Evolutionary conservation across 2,888 invertebrate species (phyloP), one percentile per base, ranked within the genome.

Genomic region (Scelioninae gen. 1): DNA sequence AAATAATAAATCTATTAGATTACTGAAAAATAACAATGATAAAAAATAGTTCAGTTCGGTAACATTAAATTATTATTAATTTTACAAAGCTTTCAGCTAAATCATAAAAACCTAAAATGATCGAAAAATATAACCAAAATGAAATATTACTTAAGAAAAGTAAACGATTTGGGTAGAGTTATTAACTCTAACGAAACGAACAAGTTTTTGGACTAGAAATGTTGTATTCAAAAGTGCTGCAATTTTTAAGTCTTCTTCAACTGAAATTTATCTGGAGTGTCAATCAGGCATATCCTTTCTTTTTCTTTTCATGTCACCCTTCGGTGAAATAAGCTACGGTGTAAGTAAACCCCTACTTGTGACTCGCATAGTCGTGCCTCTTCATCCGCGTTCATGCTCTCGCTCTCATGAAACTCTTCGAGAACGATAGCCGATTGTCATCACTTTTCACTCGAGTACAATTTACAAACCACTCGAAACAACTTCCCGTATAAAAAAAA

Each of bases 341-440:
- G 80, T 80, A 80, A 80, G 74, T 75, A 80, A 80, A 81, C 75
- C 81, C 81, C 81, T 81, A 68, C 75, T 80, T 68, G 74, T 80
- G 62, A 69, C 74, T 75, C 62, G 80, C 63, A 75, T 63, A 76
- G 31, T 76, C 71, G 82, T 71, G 76, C 58, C 66, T 69, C 60
- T 76, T 82, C 76, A 76, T 13, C 72, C 69, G 76, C 63, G 68
- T 71, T 71, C 81, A 60, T 53, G 82, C 65, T 82, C 76, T 82
- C 60, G 66, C 60, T 77, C 69, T 65, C 65, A 68, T 55, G 65
- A 76, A 81, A 75, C 58, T 81, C 31, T 58, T 68, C 75, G 60
- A 86, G 77, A 78, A 75, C 85, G 84, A 78, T 83, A 83, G 82
- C 65, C 82, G 82, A 84, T 82, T 81, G 85, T 87, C 85, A 84